Percentiles rank a stretch among this genome's conserved stretches.
These are phyloP conservation scores for Eclectus roratus DNA, from an alignment of 2,113 vertebrate species.

Conservation along the genomic window DNA sequence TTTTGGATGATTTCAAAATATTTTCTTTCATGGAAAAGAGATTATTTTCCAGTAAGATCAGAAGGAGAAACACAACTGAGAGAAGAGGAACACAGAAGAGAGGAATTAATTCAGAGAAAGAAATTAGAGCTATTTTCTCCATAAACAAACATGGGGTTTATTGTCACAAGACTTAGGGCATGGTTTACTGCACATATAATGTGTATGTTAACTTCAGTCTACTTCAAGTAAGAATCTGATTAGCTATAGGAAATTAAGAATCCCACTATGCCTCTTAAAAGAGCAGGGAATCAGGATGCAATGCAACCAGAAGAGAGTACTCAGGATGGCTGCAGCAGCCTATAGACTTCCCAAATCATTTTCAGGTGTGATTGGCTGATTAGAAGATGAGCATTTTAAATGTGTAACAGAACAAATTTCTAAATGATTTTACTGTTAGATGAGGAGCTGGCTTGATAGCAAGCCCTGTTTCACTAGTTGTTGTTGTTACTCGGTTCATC, in stretches of 20 bases:
- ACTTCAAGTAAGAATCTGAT: not conserved
- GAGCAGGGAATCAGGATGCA: not conserved
- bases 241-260: not conserved
- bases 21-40: not conserved
- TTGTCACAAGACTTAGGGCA: not conserved
- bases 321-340: not conserved
- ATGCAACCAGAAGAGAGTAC: not conserved
- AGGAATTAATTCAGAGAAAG: not conserved
- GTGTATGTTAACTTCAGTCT: not conserved
- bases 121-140: not conserved
- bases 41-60: not conserved
- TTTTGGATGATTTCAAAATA: not conserved
- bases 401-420: not conserved
- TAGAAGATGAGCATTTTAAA: not conserved
- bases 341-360: not conserved
- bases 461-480: not conserved
- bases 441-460: not conserved
- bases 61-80: not conserved
- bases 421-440: not conserved
- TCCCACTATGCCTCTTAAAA: not conserved
- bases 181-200: not conserved
- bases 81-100: not conserved
- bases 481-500: fast-evolving
- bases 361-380: not conserved
- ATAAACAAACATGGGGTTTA: not conserved